Conservation (phyloP, 2,113 vertebrate genomes). For the Enhydra lutris region DNA sequence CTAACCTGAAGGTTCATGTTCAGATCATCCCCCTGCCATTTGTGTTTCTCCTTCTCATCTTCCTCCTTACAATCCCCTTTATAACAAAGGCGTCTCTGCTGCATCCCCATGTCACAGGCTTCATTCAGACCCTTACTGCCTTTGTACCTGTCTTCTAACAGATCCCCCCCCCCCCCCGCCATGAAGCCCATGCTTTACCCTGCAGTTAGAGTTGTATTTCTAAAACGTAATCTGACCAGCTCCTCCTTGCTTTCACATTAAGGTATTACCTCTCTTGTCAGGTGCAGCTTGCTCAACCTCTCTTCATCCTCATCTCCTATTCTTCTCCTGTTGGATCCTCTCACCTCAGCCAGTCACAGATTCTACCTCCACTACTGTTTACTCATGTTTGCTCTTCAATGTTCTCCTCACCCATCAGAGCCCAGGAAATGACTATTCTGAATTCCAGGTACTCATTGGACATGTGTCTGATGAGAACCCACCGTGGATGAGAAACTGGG, state of each 20-base stretch:
- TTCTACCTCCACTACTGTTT: neutral
- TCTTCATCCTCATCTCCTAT: neutral
- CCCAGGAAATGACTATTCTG: neutral
- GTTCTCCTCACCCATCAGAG: neutral
- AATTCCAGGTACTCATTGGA: conserved; percentile 21
- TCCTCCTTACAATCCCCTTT: neutral
- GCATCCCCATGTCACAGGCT: neutral
- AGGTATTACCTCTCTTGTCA: neutral
- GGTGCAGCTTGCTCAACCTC: neutral
- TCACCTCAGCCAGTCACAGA: neutral
- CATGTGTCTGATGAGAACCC: neutral
- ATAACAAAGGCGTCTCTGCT: neutral
- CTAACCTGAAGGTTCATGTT: neutral
- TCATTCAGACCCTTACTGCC: neutral
- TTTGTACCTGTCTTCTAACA: neutral
- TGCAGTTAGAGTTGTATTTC: neutral
- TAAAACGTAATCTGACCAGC: conserved; percentile 6
- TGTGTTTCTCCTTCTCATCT: neutral
- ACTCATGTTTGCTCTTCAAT: neutral
- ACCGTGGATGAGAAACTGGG: neutral
- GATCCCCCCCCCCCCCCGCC: neutral
- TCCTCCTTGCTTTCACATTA: conserved; percentile 9
- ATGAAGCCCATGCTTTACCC: neutral
- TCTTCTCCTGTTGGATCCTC: neutral
- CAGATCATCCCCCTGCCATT: neutral